Evolutionary conservation across 37 sponge, comb jelly and placozoan species (phyloP).

Genomic region (Beroe ovata): DNA sequence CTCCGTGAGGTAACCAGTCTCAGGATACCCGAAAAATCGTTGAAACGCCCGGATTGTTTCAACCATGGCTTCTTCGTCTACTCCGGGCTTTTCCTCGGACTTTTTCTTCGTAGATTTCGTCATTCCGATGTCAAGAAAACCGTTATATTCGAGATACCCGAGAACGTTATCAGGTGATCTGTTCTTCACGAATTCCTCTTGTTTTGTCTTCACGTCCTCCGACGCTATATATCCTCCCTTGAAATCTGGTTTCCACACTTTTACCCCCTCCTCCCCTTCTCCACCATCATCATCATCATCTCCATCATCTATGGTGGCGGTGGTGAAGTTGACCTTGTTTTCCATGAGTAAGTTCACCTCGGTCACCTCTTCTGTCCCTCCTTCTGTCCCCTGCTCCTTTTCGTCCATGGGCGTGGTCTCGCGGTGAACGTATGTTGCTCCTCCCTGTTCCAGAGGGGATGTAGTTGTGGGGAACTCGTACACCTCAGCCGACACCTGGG

Average conservation of each 20-base stretch:
- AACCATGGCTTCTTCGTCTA: constrained; percentile 29
- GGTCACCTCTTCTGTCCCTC: too few species aligned
- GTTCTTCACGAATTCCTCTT: not conserved
- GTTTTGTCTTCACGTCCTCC: not conserved
- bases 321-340: too few species aligned
- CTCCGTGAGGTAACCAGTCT: constrained; percentile 23
- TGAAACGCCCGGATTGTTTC: constrained; percentile 23
- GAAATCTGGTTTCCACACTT: constrained; percentile 21
- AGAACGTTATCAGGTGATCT: not conserved
- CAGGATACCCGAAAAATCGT: constrained; percentile 1
- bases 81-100: not conserved
- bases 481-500: too few species aligned
- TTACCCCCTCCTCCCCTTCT: not conserved
- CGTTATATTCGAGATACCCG: constrained; percentile 17
- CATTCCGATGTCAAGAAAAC: constrained; percentile 5
- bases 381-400: too few species aligned
- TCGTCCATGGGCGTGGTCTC: too few species aligned
- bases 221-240: not conserved
- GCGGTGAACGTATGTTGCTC: too few species aligned
- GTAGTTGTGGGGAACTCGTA: too few species aligned
- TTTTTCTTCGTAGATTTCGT: not conserved
- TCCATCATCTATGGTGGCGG: too few species aligned
- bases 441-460: too few species aligned
- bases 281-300: not conserved
- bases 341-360: too few species aligned